Conservation (phyloP, 2,113 vertebrate genomes). For the Hemiprocne comata region DNA sequence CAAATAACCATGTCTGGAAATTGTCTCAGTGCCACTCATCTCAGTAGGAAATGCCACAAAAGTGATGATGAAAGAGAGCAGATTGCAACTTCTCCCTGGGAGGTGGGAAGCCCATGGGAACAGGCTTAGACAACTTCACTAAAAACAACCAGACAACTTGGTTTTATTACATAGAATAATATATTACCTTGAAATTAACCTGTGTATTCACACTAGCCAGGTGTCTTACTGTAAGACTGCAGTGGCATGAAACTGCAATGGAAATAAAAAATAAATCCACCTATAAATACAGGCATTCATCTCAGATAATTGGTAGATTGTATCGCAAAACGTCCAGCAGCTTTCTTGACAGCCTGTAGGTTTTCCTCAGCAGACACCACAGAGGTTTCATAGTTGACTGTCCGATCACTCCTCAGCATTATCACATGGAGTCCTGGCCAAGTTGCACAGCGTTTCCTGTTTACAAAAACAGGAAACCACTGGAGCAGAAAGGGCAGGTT, state of each 20-base stretch:
- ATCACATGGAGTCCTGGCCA: neutral
- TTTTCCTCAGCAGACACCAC: constrained; percentile 11
- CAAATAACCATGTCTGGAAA: constrained; percentile 56
- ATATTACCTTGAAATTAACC: constrained; percentile 45
- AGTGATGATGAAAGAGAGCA: constrained; percentile 66
- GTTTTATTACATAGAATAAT: constrained; percentile 38
- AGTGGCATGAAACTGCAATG: neutral
- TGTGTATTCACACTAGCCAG: neutral
- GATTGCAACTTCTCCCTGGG: constrained; percentile 59
- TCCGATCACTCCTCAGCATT: neutral
- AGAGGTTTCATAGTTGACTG: neutral
- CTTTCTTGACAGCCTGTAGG: constrained; percentile 41
- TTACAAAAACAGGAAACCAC: constrained; percentile 13
- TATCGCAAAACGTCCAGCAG: neutral
- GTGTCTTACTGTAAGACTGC: constrained; percentile 32
- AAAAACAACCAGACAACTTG: constrained; percentile 30
- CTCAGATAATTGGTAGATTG: neutral
- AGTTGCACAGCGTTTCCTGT: neutral
- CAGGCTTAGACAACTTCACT: neutral
- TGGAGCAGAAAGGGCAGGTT: constrained; percentile 58
- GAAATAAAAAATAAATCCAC: neutral
- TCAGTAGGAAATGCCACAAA: constrained; percentile 58
- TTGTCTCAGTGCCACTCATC: constrained; percentile 62
- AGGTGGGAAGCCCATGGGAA: constrained; percentile 47
- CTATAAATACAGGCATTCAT: neutral